Percentiles rank a stretch among this genome's conserved stretches.
Evolutionary conservation across 2,888 invertebrate genomes (phyloP).

Genomic region (Melitaea athalia): DNA sequence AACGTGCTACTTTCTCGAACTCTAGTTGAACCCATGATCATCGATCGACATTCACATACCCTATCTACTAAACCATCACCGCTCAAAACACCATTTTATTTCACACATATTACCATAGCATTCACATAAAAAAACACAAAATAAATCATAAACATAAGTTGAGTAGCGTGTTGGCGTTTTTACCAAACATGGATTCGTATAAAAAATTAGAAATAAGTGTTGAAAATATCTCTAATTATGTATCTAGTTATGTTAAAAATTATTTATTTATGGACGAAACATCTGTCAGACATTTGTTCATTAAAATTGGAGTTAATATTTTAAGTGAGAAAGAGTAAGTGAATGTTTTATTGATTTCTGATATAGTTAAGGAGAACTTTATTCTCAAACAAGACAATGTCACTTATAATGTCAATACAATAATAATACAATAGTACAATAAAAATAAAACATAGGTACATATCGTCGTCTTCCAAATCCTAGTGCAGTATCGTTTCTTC

Average conservation of each 20-base stretch:
- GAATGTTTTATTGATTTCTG: no score
- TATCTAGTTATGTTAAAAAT: not conserved
- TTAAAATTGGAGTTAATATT: not conserved
- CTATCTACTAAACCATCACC: not conserved
- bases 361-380: no score
- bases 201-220: slow-evolving; percentile 8
- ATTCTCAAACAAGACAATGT: no score
- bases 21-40: not conserved
- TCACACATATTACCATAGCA: not conserved
- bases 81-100: not conserved
- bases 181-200: slow-evolving; percentile 18
- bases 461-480: no score
- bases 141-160: slow-evolving; percentile 10
- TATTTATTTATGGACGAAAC: not conserved
- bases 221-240: slow-evolving; percentile 5
- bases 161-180: slow-evolving; percentile 16
- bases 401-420: no score
- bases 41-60: not conserved
- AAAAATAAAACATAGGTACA: no score
- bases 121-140: slow-evolving; percentile 14
- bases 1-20: not conserved
- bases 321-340: no score
- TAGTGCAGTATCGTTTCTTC: no score
- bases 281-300: slow-evolving; percentile 6
- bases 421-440: no score